phyloP scores from a whole-genome alignment of 2,797 vertebrate species.

The Sebastes oblongus region DNA sequence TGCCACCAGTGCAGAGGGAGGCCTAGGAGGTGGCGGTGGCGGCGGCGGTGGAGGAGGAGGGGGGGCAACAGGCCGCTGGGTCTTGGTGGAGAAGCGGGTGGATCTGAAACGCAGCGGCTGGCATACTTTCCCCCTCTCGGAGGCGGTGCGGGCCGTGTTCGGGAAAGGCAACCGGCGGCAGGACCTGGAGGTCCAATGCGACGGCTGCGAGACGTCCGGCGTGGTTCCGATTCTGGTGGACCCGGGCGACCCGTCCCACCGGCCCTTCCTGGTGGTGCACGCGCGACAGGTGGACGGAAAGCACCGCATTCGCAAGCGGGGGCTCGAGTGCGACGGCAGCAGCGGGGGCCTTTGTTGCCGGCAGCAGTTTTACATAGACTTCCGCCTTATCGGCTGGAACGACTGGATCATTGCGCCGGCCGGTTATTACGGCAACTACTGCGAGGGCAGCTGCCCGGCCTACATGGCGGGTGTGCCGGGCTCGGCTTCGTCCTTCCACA shows the following conservation, averaged over 20 bases:
- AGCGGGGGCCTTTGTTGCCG: slow-evolving; percentile 94
- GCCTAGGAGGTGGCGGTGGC: slow-evolving; percentile 36
- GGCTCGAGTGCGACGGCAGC: slow-evolving; percentile 95
- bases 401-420: slow-evolving; percentile 99
- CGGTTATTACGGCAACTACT: slow-evolving; percentile 98
- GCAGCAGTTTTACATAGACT: slow-evolving; percentile 99
- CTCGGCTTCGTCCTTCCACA: slow-evolving; percentile 98
- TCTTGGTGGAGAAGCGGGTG: slow-evolving; percentile 92
- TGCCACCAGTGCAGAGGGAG: slow-evolving; percentile 63
- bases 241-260: slow-evolving; percentile 89
- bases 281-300: slow-evolving; percentile 89
- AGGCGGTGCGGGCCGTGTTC: slow-evolving; percentile 89
- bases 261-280: slow-evolving; percentile 96
- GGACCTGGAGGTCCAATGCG: slow-evolving; percentile 93
- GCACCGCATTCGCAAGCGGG: slow-evolving; percentile 96
- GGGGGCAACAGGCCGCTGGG: slow-evolving; percentile 78
- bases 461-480: slow-evolving; percentile 97
- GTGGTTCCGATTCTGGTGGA: slow-evolving; percentile 91
- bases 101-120: slow-evolving; percentile 97
- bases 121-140: slow-evolving; percentile 96
- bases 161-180: slow-evolving; percentile 90
- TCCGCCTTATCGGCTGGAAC: slow-evolving; percentile 97
- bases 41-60: slow-evolving; percentile 43
- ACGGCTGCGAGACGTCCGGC: slow-evolving; percentile 88
- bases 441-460: slow-evolving; percentile 96